A percentile compares a stretch with the other conserved stretches of the same genome.
These are phyloP conservation scores for Tromatobia lineatoria DNA, from an alignment of 2,888 invertebrate genomes.

Conservation along the genomic window DNA sequence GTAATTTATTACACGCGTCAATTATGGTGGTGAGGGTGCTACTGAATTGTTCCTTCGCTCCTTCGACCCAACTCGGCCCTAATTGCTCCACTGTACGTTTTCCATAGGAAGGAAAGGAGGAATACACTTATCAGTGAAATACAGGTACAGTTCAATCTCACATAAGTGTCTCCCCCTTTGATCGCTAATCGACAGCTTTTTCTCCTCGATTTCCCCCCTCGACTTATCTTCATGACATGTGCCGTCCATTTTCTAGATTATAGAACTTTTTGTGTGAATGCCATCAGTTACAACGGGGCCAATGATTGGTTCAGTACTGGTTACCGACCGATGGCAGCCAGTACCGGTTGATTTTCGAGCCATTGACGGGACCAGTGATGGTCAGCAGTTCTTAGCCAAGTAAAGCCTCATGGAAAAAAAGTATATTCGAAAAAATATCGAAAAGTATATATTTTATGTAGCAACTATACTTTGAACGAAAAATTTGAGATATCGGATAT, in stretches of 20 bases:
- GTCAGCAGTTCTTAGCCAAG: no score
- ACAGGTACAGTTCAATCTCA: neutral
- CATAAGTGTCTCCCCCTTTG: neutral
- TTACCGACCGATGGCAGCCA: no score
- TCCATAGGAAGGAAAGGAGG: constrained; percentile 9
- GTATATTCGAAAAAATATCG: no score
- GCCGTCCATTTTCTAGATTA: neutral
- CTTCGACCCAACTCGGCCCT: constrained; percentile 9
- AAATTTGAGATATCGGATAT: no score
- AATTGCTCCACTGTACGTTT: constrained; percentile 36
- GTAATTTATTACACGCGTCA: constrained; percentile 53
- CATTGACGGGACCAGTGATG: no score
- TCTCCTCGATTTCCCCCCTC: neutral
- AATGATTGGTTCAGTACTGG: no score
- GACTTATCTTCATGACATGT: neutral
- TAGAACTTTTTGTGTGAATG: neutral
- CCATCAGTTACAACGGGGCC: no score
- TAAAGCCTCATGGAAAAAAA: no score
- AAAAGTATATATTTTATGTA: no score
- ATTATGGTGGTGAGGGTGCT: constrained; percentile 28
- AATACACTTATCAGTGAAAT: neutral
- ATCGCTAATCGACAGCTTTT: neutral
- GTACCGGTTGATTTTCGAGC: no score
- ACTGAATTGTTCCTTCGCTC: constrained; percentile 23
- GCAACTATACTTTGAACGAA: no score